Evolutionary conservation across 2,888 invertebrate species (phyloP).

Genomic region (Xestia ashworthii): DNA sequence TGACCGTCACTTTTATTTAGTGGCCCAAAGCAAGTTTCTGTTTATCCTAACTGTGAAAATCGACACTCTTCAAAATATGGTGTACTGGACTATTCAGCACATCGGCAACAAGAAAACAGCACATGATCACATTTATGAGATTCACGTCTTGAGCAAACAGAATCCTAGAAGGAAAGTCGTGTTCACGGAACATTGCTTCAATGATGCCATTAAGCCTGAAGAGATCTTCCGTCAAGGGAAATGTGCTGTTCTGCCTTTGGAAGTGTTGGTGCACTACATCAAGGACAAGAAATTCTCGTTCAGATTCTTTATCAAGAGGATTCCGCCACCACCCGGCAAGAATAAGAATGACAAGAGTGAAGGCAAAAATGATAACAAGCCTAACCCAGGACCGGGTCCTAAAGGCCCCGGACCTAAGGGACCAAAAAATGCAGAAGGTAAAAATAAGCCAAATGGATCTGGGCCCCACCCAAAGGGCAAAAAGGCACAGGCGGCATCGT

Average conservation of each 20-base stretch:
- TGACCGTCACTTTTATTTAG: conserved; percentile 80
- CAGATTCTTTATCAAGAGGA: conserved; percentile 79
- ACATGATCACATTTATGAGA: conserved; percentile 82
- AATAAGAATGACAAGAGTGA: conserved; percentile 67
- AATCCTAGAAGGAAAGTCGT: conserved; percentile 79
- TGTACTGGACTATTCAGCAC: conserved; percentile 83
- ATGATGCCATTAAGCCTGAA: conserved; percentile 81
- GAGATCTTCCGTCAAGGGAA: conserved; percentile 81
- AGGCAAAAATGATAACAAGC: conserved; percentile 67
- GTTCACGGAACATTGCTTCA: conserved; percentile 84
- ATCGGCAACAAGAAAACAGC: conserved; percentile 82
- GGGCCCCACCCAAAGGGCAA: conserved; percentile 49
- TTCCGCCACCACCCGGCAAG: conserved; percentile 65
- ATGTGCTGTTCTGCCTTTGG: conserved; percentile 82
- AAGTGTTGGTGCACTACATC: conserved; percentile 77
- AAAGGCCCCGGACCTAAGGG: conserved; percentile 69
- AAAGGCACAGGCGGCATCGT: conserved; percentile 47
- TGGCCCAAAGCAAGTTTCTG: conserved; percentile 78
- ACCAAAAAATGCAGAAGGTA: conserved; percentile 50
- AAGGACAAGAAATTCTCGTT: conserved; percentile 79
- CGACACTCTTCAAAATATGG: conserved; percentile 82
- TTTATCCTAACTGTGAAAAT: conserved; percentile 84
- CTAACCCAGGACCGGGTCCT: conserved; percentile 63
- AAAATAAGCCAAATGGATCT: conserved; percentile 59
- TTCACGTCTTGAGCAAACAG: conserved; percentile 81